Evolutionary conservation across 2,797 vertebrate species (phyloP).

Genomic region (Spondyliosoma cantharus): DNA sequence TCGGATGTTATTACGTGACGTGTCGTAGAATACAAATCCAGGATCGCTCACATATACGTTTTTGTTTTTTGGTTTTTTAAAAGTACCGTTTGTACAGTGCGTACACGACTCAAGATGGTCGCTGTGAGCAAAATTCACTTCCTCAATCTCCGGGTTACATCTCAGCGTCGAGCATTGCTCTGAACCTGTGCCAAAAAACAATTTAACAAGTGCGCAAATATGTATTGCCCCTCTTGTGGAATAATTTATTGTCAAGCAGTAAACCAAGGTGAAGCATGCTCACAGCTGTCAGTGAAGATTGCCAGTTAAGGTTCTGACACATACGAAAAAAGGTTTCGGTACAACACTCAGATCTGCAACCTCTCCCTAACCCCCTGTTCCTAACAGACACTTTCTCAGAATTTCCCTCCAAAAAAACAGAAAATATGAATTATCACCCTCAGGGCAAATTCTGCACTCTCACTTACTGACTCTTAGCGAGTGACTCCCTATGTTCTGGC

Average conservation of each 20-base stretch:
- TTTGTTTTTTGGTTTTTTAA: too few relatives aligned
- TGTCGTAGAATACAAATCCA: too few relatives aligned
- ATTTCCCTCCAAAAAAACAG: conserved; percentile 70
- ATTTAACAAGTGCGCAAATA: conserved; percentile 73
- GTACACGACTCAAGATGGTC: conserved; percentile 33
- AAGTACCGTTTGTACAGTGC: conserved; percentile 11
- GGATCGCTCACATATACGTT: too few relatives aligned
- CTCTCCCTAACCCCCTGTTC: conserved; percentile 27
- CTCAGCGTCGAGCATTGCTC: conserved; percentile 52
- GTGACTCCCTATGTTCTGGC: conserved; percentile 74
- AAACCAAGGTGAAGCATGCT: conserved; percentile 71
- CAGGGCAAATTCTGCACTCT: conserved; percentile 79
- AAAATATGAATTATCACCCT: conserved; percentile 78
- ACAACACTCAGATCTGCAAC: conserved; percentile 48
- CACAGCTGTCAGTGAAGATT: conserved; percentile 67
- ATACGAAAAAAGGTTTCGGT: conserved; percentile 55
- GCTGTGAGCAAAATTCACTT: conserved; percentile 58
- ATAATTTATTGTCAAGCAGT: conserved; percentile 71
- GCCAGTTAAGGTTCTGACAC: conserved; percentile 71
- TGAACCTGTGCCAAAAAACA: conserved; percentile 72
- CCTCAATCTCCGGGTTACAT: conserved; percentile 61
- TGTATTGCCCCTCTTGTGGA: conserved; percentile 69
- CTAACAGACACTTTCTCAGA: conserved; percentile 46
- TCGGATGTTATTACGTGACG: too few relatives aligned
- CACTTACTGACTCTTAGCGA: conserved; percentile 76